Evolutionary conservation across 1,140 invertebrate genomes (phyloP).

Genomic region (Chrysopa pallens): DNA sequence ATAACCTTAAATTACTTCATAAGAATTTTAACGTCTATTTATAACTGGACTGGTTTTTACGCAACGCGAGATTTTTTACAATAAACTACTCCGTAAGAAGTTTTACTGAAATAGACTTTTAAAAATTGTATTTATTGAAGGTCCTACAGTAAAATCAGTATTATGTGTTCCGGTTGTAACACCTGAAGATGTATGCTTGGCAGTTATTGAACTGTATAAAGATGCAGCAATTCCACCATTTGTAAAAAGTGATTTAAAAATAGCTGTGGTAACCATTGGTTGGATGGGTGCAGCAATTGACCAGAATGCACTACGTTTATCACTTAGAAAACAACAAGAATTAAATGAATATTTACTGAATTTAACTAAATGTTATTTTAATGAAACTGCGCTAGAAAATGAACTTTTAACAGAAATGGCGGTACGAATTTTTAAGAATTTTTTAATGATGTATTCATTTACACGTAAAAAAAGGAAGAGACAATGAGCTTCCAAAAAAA

Average conservation of each 20-base stretch:
- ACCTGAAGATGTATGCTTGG: slow-evolving; percentile 29
- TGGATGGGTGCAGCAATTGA: slow-evolving; percentile 35
- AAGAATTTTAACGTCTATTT: no score
- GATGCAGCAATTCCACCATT: slow-evolving; percentile 17
- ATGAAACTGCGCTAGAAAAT: slow-evolving; percentile 27
- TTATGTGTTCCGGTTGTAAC: slow-evolving; percentile 32
- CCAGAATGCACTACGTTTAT: slow-evolving; percentile 26
- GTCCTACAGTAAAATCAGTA: slow-evolving; percentile 24
- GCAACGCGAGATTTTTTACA: no score
- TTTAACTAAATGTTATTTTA: slow-evolving; percentile 30
- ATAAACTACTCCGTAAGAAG: no score
- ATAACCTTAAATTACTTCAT: no score
- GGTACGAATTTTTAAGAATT: slow-evolving; percentile 13
- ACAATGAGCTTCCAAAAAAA: no score
- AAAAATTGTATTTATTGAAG: slow-evolving; percentile 8
- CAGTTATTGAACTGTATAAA: slow-evolving; percentile 29
- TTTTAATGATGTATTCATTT: no score
- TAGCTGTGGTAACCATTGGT: slow-evolving; percentile 24
- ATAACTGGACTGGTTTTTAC: no score
- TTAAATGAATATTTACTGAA: slow-evolving; percentile 27
- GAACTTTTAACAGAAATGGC: slow-evolving; percentile 33
- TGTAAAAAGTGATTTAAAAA: slow-evolving; percentile 16
- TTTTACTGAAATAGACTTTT: no score
- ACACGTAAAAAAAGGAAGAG: no score
- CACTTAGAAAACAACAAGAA: slow-evolving; percentile 26